Evolutionary conservation across 2,888 invertebrate species (phyloP).

Genomic region (Hartigia nigra): DNA sequence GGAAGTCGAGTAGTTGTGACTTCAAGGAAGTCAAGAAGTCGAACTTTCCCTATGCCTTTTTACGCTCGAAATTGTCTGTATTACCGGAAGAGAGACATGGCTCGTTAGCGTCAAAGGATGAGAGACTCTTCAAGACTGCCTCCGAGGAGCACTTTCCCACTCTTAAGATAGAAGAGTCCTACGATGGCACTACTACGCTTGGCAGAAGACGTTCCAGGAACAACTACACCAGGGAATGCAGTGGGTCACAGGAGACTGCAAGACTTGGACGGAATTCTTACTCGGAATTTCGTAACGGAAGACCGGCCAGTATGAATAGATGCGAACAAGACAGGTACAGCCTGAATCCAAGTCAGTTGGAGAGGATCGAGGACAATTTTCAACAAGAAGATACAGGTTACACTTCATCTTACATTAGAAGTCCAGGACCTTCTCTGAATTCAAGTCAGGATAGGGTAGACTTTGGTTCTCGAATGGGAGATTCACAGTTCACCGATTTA

Average conservation of each 20-base stretch:
- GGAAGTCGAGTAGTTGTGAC: slow-evolving; percentile 61
- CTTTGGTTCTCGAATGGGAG: slow-evolving; percentile 29
- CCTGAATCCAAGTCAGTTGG: slow-evolving; percentile 45
- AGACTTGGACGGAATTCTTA: slow-evolving; percentile 52
- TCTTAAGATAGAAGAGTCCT: slow-evolving; percentile 54
- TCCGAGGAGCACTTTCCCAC: slow-evolving; percentile 72
- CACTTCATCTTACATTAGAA: slow-evolving; percentile 40
- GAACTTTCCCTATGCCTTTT: slow-evolving; percentile 82
- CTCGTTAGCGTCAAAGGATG: slow-evolving; percentile 56
- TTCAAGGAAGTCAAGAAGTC: slow-evolving; percentile 69
- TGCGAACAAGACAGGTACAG: slow-evolving; percentile 53
- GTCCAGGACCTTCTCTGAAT: slow-evolving; percentile 27
- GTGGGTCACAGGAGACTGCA: slow-evolving; percentile 37
- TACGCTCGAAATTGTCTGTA: slow-evolving; percentile 80
- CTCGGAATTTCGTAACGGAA: slow-evolving; percentile 42
- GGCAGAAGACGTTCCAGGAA: slow-evolving; percentile 53
- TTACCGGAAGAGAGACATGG: slow-evolving; percentile 77
- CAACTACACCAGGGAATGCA: slow-evolving; percentile 21
- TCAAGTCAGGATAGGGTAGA: slow-evolving; percentile 35
- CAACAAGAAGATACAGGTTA: slow-evolving; percentile 42
- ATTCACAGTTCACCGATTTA: slow-evolving; percentile 41
- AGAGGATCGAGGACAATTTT: slow-evolving; percentile 49
- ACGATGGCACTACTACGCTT: slow-evolving; percentile 59
- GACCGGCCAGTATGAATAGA: slow-evolving; percentile 30
- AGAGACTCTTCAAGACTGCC: slow-evolving; percentile 70